Percentiles rank a stretch among this genome's conserved stretches.
Conservation (phyloP, 30 jellyfish, hydroid and myxozoan species). For the Rhopilema esculentum region DNA sequence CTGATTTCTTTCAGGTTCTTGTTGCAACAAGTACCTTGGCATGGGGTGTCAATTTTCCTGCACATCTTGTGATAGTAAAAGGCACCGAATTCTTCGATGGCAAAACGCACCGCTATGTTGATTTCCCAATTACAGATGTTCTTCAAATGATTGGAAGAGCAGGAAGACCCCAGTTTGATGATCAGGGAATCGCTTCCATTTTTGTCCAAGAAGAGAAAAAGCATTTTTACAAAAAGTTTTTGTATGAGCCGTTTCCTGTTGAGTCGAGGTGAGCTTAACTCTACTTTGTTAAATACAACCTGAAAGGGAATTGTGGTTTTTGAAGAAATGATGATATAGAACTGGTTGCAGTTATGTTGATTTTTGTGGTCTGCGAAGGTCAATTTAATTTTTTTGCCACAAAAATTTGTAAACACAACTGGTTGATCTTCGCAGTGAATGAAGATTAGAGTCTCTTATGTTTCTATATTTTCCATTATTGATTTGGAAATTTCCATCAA, state of each 20-base stretch:
- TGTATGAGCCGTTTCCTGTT: constrained; percentile 99
- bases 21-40: constrained; percentile 98
- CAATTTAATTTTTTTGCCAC: too few relatives aligned
- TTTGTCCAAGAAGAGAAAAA: constrained; percentile 98
- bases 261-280: constrained; percentile 83
- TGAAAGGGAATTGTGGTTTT: neutral
- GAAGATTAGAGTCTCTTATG: too few relatives aligned
- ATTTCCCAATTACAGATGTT: constrained; percentile 98
- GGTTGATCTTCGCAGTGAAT: too few relatives aligned
- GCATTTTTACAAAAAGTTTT: constrained; percentile 94
- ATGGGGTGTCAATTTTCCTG: constrained; percentile 99
- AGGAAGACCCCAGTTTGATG: constrained; percentile 99
- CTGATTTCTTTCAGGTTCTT: constrained; percentile 70
- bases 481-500: too few relatives aligned
- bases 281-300: neutral
- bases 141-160: constrained; percentile 99
- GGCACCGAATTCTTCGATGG: constrained; percentile 99
- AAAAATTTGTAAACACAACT: too few relatives aligned
- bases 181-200: constrained; percentile 96
- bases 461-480: too few relatives aligned
- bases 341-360: too few relatives aligned
- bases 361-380: too few relatives aligned
- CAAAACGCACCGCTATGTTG: constrained; percentile 92
- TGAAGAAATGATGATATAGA: neutral
- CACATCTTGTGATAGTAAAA: constrained; percentile 94